Evolutionary conservation across 2,797 vertebrate genomes (phyloP).

Genomic region (Alosa sapidissima): DNA sequence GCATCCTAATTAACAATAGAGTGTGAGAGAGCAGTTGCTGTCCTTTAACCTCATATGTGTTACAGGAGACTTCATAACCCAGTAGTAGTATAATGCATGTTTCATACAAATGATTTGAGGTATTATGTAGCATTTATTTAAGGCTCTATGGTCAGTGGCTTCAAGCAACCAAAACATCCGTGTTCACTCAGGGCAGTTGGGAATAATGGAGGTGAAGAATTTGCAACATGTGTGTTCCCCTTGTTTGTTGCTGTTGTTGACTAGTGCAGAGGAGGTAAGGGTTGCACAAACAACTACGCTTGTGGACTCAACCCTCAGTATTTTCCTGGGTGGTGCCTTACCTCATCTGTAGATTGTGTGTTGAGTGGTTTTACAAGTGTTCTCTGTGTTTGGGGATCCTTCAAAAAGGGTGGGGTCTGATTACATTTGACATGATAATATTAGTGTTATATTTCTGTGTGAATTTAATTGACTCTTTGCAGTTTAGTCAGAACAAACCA

Average conservation of each 20-base stretch:
- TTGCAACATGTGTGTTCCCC: slow-evolving; percentile 37
- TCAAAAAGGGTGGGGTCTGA: neutral
- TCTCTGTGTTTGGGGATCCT: slow-evolving; percentile 29
- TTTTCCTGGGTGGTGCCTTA: slow-evolving; percentile 25
- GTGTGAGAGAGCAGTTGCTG: neutral
- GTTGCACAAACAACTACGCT: slow-evolving; percentile 33
- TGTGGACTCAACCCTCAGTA: slow-evolving; percentile 31
- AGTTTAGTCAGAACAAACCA: neutral
- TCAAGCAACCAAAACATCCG: slow-evolving; percentile 4
- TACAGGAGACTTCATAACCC: neutral
- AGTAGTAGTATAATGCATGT: neutral
- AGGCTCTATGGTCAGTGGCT: slow-evolving; percentile 30
- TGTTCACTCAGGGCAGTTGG: slow-evolving; percentile 29
- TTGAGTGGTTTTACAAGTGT: slow-evolving; percentile 23
- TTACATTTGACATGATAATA: neutral
- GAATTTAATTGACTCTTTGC: neutral
- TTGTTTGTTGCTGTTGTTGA: slow-evolving; percentile 32
- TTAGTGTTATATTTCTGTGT: neutral
- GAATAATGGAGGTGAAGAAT: slow-evolving; percentile 32
- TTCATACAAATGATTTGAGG: neutral
- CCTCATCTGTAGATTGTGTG: slow-evolving; percentile 35
- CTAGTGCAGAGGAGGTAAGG: slow-evolving; percentile 30
- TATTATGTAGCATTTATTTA: slow-evolving; percentile 30
- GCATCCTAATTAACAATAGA: neutral
- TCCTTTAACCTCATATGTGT: neutral